phyloP scores from a whole-genome alignment of 2,113 vertebrate species.

The Plecotus auritus region DNA sequence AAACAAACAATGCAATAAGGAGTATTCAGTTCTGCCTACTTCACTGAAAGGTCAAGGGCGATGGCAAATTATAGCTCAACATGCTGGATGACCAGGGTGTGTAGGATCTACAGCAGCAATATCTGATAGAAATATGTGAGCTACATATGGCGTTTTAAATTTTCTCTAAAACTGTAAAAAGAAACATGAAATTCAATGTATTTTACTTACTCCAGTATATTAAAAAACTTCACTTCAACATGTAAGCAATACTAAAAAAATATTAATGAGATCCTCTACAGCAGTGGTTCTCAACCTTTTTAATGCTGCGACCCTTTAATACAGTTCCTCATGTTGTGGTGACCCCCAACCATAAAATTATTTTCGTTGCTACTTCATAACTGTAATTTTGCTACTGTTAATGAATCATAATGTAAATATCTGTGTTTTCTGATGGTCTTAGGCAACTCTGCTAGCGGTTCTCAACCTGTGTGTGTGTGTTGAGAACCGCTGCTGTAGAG shows the following conservation, averaged over 20 bases:
- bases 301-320: no score
- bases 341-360: no score
- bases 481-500: no score
- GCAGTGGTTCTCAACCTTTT: neutral
- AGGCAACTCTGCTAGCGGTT: no score
- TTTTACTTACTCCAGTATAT: neutral
- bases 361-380: no score
- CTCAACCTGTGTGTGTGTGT: no score
- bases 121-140: neutral
- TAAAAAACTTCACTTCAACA: neutral
- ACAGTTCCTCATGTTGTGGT: no score
- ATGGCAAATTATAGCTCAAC: neutral
- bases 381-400: no score
- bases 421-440: no score
- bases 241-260: neutral
- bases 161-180: neutral
- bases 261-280: neutral
- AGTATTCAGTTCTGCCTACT: neutral
- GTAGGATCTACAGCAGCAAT: neutral
- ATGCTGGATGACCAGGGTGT: neutral
- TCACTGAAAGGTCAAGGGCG: neutral
- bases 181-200: neutral
- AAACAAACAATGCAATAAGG: neutral
- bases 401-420: no score
- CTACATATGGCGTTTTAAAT: neutral